phyloP scores from a whole-genome alignment of 64 coral and sea anemone genomes.

The Stichodactyla mertensii region DNA sequence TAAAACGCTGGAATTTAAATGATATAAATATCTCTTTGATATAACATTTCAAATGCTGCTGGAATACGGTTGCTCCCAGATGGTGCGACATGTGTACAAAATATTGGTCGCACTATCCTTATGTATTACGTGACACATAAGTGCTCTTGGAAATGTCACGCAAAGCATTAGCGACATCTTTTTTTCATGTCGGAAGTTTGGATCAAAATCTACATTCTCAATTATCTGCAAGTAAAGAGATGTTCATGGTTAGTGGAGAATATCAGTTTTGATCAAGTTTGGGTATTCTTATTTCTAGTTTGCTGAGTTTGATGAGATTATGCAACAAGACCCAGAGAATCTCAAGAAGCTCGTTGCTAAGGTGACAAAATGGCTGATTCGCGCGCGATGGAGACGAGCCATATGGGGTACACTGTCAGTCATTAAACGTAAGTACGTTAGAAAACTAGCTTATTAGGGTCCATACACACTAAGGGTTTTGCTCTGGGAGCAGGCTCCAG shows the following conservation, averaged over 20 bases:
- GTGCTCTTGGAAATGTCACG: no score
- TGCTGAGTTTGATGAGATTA: slow-evolving; percentile 96
- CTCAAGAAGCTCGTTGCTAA: slow-evolving; percentile 86
- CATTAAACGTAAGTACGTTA: slow-evolving; percentile 77
- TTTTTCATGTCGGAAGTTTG: no score
- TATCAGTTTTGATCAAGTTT: background rate
- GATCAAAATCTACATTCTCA: no score
- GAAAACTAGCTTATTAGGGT: background rate
- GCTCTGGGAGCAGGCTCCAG: no score
- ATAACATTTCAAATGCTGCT: background rate
- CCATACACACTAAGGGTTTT: no score
- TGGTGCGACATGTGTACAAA: background rate
- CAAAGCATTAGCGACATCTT: no score
- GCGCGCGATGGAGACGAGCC: slow-evolving; percentile 84
- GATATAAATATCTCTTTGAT: no score
- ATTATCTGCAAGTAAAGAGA: background rate
- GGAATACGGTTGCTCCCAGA: background rate
- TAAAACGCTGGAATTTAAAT: no score
- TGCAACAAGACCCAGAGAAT: slow-evolving; percentile 88
- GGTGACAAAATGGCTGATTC: slow-evolving; percentile 80
- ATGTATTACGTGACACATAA: background rate
- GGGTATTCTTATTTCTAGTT: slow-evolving; percentile 52
- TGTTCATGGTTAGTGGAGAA: background rate
- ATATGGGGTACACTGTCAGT: slow-evolving; percentile 90
- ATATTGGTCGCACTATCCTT: background rate